Conservation (phyloP, 1,140 invertebrate genomes). For the Pseudomyrmex concolor region DNA sequence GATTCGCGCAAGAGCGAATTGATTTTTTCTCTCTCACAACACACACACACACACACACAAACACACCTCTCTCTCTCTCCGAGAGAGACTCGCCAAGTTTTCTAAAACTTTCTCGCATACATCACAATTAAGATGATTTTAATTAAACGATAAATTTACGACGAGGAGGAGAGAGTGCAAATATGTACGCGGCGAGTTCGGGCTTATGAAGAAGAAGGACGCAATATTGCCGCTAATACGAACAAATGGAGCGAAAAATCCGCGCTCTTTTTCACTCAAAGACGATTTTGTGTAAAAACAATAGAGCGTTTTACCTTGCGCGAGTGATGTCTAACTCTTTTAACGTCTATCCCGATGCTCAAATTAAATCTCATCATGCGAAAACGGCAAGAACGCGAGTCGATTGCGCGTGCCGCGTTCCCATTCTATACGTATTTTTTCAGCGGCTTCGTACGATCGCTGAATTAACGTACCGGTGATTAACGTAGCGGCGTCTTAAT, state of each 20-base stretch:
- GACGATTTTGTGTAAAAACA: constrained; percentile 38
- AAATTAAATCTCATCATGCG: constrained; percentile 30
- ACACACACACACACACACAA: no score
- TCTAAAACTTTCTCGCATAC: no score
- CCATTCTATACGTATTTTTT: constrained; percentile 9
- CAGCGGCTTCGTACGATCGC: constrained; percentile 14
- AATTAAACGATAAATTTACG: constrained; percentile 19
- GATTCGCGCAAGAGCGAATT: no score
- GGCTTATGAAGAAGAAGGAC: neutral
- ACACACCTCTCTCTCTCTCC: no score
- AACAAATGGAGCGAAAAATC: constrained; percentile 34
- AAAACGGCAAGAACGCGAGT: constrained; percentile 17
- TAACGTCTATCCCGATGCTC: neutral
- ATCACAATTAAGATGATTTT: neutral
- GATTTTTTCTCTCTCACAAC: no score
- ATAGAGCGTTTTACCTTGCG: constrained; percentile 24
- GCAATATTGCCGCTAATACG: constrained; percentile 28
- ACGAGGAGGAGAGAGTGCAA: neutral
- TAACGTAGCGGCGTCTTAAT: constrained; percentile 38
- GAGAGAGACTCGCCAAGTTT: neutral
- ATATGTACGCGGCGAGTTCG: neutral
- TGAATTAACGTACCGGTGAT: constrained; percentile 17
- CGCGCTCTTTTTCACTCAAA: constrained; percentile 2
- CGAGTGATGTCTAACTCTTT: neutral
- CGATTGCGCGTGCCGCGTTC: constrained; percentile 11